Evolutionary conservation across 2,888 invertebrate species (phyloP).

Genomic region (Tromatobia lineatoria): DNA sequence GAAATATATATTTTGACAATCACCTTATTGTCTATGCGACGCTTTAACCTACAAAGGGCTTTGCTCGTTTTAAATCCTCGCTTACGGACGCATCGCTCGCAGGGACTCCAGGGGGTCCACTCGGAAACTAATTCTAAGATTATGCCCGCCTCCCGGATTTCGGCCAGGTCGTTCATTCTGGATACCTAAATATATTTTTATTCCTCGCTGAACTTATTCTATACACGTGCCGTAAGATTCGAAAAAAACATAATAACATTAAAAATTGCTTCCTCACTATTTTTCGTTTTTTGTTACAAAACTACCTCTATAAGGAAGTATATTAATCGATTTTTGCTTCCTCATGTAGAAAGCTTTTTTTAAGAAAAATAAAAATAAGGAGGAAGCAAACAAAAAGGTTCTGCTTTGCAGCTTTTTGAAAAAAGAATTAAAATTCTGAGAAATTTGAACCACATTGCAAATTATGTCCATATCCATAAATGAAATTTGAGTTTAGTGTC

Average conservation of each 20-base stretch:
- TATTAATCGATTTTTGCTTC: too few species aligned
- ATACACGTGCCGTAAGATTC: neutral
- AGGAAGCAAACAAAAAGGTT: too few species aligned
- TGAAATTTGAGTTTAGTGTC: too few species aligned
- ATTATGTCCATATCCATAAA: too few species aligned
- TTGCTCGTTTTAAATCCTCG: constrained; percentile 84
- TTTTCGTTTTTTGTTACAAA: too few species aligned
- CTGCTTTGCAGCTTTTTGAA: too few species aligned
- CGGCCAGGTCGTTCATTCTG: constrained; percentile 83
- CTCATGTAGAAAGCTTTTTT: too few species aligned
- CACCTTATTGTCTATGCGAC: constrained; percentile 66
- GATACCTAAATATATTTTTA: constrained; percentile 80
- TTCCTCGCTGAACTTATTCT: neutral
- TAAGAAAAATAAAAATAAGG: too few species aligned
- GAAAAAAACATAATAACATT: neutral
- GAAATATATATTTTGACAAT: constrained; percentile 10
- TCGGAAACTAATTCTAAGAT: constrained; percentile 86
- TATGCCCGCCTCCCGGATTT: constrained; percentile 85
- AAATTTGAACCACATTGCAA: too few species aligned
- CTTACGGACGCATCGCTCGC: constrained; percentile 85
- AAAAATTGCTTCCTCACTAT: too few species aligned
- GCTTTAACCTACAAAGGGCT: constrained; percentile 87
- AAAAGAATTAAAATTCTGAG: too few species aligned
- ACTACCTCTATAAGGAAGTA: too few species aligned
- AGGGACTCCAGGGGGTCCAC: constrained; percentile 87